Base-by-base conservation (phyloP, 2,113 vertebrate genomes). In the Dasyurus viverrinus region DNA sequence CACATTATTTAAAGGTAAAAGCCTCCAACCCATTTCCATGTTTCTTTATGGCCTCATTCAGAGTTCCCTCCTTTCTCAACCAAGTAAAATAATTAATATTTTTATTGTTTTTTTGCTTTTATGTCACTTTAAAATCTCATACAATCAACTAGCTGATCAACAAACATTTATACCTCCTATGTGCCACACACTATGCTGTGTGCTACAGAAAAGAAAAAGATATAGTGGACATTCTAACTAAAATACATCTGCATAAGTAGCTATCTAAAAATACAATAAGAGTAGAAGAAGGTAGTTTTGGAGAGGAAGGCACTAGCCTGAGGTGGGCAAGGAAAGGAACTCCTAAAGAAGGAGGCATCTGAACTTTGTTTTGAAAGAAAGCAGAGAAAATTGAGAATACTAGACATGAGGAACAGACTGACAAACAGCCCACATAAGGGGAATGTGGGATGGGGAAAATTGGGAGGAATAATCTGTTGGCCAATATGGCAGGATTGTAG, bases 1-100 rank as follows among this genome's bases (percentile, higher is more conserved):
- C 26, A 50, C 30, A 46, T 54, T 60, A n/a, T 57, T 90, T 19
- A 50, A 89, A 95, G 68, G 91, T 93, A 92, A 90, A 54, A 16
- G 54, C 22, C 60, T 36, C 46, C 3, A 1, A 1, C 7, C 47
- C 36, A 48, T 90, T 95, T 95, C 57, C 93, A 96, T 54, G 50
- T 6, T 84, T 6, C 36, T 84, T 84, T 42, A 76, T 76, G 68
- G 68, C 23, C n/a, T 84, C n/a, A 22, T 23, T 19, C 68, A 84
- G 6, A 6, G 6, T 42, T 84, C 16, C 5, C 19, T 19, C 36
- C 19, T 22, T 84, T 42, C n/a, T 84, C 19, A 84, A n/a, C n/a
- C 3, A 11, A 36, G 12, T 36, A 36, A 68, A 27, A 68, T 30
- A 36, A 68, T 5, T 84, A 19, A 42, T 42, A 2, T 84, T 42